Base-by-base conservation (phyloP, 2,888 invertebrate species). In the Polia nebulosa region DNA sequence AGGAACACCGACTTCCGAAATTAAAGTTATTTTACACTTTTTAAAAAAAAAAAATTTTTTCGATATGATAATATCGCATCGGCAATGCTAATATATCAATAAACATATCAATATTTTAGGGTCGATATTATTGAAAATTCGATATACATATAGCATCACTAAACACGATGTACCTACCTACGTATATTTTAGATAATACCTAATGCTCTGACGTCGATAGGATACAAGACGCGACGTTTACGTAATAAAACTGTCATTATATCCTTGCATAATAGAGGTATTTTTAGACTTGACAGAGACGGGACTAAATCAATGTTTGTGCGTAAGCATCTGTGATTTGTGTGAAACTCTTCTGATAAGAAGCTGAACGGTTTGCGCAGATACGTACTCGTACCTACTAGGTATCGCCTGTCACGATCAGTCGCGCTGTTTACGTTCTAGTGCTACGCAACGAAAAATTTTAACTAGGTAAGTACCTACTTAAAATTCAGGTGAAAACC, bases 321-420 rank as follows among this genome's bases (percentile, higher is more conserved):
- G 65, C 63, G 81, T 76, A 73, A 67, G 73, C 67, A 60, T 69
- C 27, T 32, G 22, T 75, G 62, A 77, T 72, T 77, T 73, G 61
- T 71, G 67, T 49, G 66, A 68, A 71, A 49, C 44, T 41, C 11
- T 62, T 5, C 34, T 69, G 74, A 78, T 75, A 77, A 72, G 76
- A 68, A 73, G 57, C 77, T 85, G 84, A 85, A 85, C 86, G 52
- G 27, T 56, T 60, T 63, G 57, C 56, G 22, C 45, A 59, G 85
- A 83, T 57, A 57, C 32, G n/a, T 74, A 17, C 56, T 68, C n/a
- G n/a, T n/a, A n/a, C n/a, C n/a, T n/a, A n/a, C n/a, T n/a, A n/a
- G n/a, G n/a, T n/a, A 69, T 78, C 70, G 52, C 45, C 44, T 58
- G 68, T 63, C 66, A 70, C 52, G 53, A 71, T 61, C 66, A 63